Evolutionary conservation across 2,797 vertebrate species (phyloP).

Genomic region (Malurus splendens): DNA sequence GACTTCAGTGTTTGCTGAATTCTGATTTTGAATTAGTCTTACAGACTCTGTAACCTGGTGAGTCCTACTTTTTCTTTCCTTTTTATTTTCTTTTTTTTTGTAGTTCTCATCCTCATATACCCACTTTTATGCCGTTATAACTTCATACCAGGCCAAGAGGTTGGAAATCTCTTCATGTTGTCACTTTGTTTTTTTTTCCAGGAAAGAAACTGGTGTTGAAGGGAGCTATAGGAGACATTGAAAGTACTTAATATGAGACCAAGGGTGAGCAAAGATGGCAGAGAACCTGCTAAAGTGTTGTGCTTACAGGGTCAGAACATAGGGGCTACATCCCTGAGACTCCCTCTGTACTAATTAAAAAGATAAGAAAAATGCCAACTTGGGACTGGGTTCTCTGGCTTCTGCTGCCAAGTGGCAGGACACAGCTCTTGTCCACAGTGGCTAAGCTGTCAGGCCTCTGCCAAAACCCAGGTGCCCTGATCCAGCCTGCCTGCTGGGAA

Average conservation of each 20-base stretch:
- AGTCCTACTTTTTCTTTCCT: background rate
- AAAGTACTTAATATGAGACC: background rate
- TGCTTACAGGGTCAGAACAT: background rate
- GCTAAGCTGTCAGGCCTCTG: background rate
- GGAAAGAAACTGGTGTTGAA: background rate
- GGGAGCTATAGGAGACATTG: background rate
- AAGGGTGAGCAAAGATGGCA: background rate
- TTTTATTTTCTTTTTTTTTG: rapidly evolving
- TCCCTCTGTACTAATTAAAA: background rate
- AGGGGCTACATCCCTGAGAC: background rate
- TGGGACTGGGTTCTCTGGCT: background rate
- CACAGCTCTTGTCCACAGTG: background rate
- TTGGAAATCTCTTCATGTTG: background rate
- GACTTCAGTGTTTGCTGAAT: background rate
- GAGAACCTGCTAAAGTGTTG: background rate
- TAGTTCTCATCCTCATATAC: background rate
- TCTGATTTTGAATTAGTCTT: background rate
- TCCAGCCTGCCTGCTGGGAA: conserved; percentile 9
- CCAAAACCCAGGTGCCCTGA: background rate
- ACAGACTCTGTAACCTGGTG: background rate
- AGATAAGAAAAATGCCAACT: background rate
- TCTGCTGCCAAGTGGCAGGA: background rate
- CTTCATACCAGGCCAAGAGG: background rate
- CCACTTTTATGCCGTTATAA: background rate
- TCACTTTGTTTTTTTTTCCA: background rate